phyloP scores from a whole-genome alignment of 2,888 invertebrate species.

The Agrochola lychnidis region DNA sequence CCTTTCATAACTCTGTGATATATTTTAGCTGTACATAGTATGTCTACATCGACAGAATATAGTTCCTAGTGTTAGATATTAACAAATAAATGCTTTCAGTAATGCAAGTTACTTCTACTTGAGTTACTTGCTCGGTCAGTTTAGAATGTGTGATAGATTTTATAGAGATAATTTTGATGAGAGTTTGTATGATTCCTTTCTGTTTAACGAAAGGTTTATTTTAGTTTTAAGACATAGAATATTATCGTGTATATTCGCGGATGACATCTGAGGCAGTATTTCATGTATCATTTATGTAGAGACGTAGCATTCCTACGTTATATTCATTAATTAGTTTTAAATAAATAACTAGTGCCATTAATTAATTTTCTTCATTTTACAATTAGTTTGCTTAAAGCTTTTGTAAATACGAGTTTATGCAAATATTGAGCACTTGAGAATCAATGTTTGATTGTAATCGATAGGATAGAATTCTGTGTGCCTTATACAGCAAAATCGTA shows the following conservation, averaged over 20 bases:
- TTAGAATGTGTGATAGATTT: constrained; percentile 65
- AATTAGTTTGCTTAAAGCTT: constrained; percentile 54
- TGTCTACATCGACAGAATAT: constrained; percentile 73
- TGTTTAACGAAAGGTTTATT: constrained; percentile 51
- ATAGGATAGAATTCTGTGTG: constrained; percentile 78
- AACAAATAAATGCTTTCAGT: constrained; percentile 39
- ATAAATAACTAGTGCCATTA: constrained; percentile 77
- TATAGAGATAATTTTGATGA: constrained; percentile 48
- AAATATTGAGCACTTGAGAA: constrained; percentile 45
- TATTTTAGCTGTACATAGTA: constrained; percentile 68
- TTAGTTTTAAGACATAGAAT: constrained; percentile 52
- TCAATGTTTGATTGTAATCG: constrained; percentile 57
- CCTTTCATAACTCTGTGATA: constrained; percentile 75
- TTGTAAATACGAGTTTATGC: constrained; percentile 61
- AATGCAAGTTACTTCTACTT: constrained; percentile 46
- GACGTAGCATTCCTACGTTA: constrained; percentile 69
- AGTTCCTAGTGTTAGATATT: constrained; percentile 76
- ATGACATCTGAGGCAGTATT: constrained; percentile 90
- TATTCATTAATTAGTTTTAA: constrained; percentile 69
- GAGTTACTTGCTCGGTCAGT: constrained; percentile 76
- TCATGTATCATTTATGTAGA: constrained; percentile 75
- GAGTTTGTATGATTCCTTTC: constrained; percentile 51
- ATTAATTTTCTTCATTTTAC: constrained; percentile 57
- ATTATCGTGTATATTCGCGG: constrained; percentile 79
- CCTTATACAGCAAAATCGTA: constrained; percentile 89